Conservation (phyloP, 2,113 vertebrate species). For the Rhinichthys klamathensis region DNA sequence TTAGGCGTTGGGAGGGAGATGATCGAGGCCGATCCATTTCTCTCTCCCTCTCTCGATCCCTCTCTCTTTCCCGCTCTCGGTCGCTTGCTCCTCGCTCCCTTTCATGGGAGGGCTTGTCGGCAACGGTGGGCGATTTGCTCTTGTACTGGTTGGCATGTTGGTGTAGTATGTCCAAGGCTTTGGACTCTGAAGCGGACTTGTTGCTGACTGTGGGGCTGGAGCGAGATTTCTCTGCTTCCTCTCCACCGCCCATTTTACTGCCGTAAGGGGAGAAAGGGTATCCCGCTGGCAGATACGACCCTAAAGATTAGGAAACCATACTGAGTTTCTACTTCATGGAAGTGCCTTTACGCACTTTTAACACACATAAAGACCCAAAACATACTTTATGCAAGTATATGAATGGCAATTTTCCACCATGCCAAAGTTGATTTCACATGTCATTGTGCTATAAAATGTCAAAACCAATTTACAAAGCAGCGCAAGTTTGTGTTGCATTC, state of each 20-base stretch:
- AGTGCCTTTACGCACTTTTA: background rate
- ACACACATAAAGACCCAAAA: background rate
- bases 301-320: constrained; percentile 66
- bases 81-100: constrained; percentile 83
- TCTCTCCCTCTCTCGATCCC: constrained; percentile 84
- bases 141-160: constrained; percentile 99
- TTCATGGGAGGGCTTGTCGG: constrained; percentile 86
- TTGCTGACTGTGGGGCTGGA: constrained; percentile 91
- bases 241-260: constrained; percentile 85
- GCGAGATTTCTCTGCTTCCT: constrained; percentile 92
- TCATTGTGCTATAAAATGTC: background rate
- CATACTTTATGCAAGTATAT: background rate
- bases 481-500: background rate
- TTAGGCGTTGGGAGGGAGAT: constrained; percentile 95
- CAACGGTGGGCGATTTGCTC: constrained; percentile 98
- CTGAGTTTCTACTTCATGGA: background rate
- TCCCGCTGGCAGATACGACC: constrained; percentile 92
- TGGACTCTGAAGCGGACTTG: constrained; percentile 92
- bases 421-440: background rate
- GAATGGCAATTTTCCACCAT: background rate
- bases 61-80: constrained; percentile 67
- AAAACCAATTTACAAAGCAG: background rate
- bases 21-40: constrained; percentile 90
- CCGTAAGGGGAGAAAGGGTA: constrained; percentile 96
- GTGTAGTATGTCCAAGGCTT: constrained; percentile 97